Base-by-base conservation (phyloP, 2,888 invertebrate genomes). In the Eudasyphora cyanicolor region DNA sequence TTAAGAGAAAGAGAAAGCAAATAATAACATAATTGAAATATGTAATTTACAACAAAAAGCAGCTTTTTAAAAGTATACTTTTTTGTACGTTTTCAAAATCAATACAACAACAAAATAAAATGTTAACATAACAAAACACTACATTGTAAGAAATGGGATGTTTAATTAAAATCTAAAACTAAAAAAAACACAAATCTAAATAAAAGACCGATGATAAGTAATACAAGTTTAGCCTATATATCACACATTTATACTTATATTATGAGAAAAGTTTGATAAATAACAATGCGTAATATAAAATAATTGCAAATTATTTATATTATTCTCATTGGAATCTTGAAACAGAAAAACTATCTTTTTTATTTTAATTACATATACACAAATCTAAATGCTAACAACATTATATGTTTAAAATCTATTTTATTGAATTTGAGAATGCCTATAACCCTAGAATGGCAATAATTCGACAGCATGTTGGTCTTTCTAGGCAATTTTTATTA, bases 261-360 rank as follows among this genome's bases (percentile, higher is more conserved):
- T 85, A 87, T 79, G 86, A 86, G 86, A 83, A 89, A 88, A 87
- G 79, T 54, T 85, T 88, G 88, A 87, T 86, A 85, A 54, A 35
- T 42, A 14, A 49, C n/a, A 64, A 42, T 24, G 76, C 45, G 32
- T 80, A 84, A 84, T 82, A 82, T 78, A 69, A 83, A 78, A 84
- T 82, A 84, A 79, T 82, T 82, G 74, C 79, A 84, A 84, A 84
- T 84, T 82, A 82, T 82, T 84, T 79, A 82, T 82, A 82, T 82
- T 79, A 82, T 73, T 79, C 76, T 79, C 71, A 64, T 75, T 81
- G 17, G 29, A 17, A 64, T 17, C 49, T 87, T 86, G 86, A 86
- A 87, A 88, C 87, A 84, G 82, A 69, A 54, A 49, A 62, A 32
- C 8, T 6, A 32, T 32, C 4, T 32, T 6, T 32, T 32, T 32